phyloP scores from a whole-genome alignment of 2,113 vertebrate species.

The Cygnus buccinator region DNA sequence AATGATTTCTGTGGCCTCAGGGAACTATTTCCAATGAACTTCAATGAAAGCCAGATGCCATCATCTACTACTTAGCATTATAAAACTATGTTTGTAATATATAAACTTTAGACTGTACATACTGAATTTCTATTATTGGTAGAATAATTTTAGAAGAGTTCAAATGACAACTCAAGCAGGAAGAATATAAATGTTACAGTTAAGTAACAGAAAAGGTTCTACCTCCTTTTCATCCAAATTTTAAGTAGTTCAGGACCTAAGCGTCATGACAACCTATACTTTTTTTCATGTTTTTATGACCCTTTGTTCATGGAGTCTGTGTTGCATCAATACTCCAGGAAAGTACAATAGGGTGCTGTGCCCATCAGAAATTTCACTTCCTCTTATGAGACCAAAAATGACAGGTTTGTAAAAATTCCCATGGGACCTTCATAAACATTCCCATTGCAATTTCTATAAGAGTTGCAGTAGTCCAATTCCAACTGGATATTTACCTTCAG shows the following conservation, averaged over 20 bases:
- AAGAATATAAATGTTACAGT: background rate
- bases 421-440: background rate
- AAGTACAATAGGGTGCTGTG: background rate
- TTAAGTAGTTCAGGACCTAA: background rate
- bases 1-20: background rate
- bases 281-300: background rate
- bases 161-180: background rate
- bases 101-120: background rate
- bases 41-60: background rate
- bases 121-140: background rate
- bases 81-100: background rate
- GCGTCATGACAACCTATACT: accelerated
- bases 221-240: background rate
- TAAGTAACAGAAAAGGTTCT: background rate
- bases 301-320: background rate
- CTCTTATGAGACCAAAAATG: background rate
- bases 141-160: background rate
- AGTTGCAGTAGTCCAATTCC: background rate
- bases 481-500: background rate
- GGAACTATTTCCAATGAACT: background rate
- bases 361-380: background rate
- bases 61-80: background rate
- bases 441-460: background rate
- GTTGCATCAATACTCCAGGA: background rate
- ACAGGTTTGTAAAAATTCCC: background rate